These are phyloP conservation scores for Heliornis fulica DNA, from an alignment of 2,113 vertebrate species.

Conservation along the genomic window DNA sequence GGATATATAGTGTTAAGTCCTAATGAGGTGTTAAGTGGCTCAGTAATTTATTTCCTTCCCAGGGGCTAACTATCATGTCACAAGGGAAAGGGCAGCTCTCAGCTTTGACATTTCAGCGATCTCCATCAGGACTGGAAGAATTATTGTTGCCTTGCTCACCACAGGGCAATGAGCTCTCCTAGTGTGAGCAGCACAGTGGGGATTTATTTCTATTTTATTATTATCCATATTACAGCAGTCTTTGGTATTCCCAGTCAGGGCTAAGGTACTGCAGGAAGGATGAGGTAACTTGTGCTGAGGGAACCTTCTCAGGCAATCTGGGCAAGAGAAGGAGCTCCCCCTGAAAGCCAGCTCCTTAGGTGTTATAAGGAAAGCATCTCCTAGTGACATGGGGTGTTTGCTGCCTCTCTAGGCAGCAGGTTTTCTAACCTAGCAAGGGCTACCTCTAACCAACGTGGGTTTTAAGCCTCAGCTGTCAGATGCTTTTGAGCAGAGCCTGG, in stretches of 20 bases:
- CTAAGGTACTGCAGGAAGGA: neutral
- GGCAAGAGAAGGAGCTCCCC: neutral
- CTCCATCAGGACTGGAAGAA: neutral
- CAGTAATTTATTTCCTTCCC: neutral
- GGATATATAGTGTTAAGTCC: neutral
- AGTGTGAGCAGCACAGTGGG: neutral
- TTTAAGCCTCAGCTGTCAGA: slow-evolving; percentile 2
- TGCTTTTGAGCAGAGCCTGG: neutral
- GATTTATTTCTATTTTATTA: no score
- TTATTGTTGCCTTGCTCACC: neutral
- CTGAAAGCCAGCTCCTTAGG: neutral
- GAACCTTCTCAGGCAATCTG: neutral
- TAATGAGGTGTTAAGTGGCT: slow-evolving; percentile 13
- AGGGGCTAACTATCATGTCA: neutral
- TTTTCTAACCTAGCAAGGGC: neutral
- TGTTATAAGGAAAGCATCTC: neutral
- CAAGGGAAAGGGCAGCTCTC: slow-evolving; percentile 2
- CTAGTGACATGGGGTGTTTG: neutral
- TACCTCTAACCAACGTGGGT: neutral
- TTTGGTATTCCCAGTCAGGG: neutral
- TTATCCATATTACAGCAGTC: neutral
- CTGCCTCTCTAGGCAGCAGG: neutral
- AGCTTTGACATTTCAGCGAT: neutral
- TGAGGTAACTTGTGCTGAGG: neutral
- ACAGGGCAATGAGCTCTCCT: neutral